Percentiles rank a stretch among this genome's conserved stretches.
These are phyloP conservation scores for Resseliella maxima DNA, from an alignment of 2,888 invertebrate genomes.

Conservation along the genomic window DNA sequence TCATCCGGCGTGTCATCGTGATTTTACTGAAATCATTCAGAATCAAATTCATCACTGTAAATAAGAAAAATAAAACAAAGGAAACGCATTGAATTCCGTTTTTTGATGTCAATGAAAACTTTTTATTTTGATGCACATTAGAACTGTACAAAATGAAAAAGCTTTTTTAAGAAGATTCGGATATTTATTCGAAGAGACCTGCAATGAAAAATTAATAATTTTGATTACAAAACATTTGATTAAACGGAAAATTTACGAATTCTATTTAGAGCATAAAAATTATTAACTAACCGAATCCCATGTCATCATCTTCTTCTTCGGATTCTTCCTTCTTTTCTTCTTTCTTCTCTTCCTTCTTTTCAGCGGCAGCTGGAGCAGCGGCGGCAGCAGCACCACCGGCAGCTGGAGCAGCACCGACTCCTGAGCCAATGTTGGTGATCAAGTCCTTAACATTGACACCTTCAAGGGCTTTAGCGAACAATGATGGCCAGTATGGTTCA, in stretches of 20 bases:
- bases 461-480: slow-evolving; percentile 97
- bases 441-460: slow-evolving; percentile 93
- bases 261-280: too few species aligned
- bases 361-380: slow-evolving; percentile 68
- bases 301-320: slow-evolving; percentile 79
- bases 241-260: not conserved
- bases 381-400: slow-evolving; percentile 76
- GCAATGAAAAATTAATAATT: slow-evolving; percentile 34
- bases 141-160: slow-evolving; percentile 65
- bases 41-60: slow-evolving; percentile 20
- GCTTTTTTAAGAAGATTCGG: slow-evolving; percentile 57
- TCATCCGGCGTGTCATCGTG: too few species aligned
- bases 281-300: slow-evolving; percentile 80
- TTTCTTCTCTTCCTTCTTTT: slow-evolving; percentile 73
- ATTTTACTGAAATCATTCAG: not conserved
- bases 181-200: slow-evolving; percentile 66
- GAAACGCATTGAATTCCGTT: not conserved
- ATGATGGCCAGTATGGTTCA: slow-evolving; percentile 99
- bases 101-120: slow-evolving; percentile 56
- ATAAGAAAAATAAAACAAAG: not conserved
- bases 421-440: slow-evolving; percentile 92
- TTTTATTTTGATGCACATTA: slow-evolving; percentile 65
- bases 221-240: not conserved
- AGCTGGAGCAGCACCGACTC: slow-evolving; percentile 87
- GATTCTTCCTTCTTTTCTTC: slow-evolving; percentile 80